phyloP scores from a whole-genome alignment of 2,888 invertebrate genomes.

The Dinocampus coccinellae region DNA sequence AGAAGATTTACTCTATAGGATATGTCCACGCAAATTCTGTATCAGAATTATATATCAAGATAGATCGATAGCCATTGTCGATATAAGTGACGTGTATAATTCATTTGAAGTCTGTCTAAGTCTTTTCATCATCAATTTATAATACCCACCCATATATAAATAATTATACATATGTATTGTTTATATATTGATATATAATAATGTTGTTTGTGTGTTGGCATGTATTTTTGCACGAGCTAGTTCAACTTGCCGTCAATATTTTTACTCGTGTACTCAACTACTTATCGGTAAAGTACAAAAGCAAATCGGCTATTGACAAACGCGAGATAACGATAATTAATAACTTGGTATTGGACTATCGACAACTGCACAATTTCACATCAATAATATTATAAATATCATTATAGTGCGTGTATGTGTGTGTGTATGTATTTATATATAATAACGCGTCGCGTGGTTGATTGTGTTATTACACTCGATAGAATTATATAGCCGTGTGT shows the following conservation, averaged over 20 bases:
- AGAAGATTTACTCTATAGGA: slow-evolving; percentile 4
- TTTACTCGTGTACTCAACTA: neutral
- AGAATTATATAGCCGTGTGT: neutral
- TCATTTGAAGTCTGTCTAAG: slow-evolving; percentile 21
- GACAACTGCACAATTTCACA: slow-evolving; percentile 40
- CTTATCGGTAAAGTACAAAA: slow-evolving; percentile 35
- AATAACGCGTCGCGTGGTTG: neutral
- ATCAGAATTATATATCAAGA: slow-evolving; percentile 19
- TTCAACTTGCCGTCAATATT: neutral
- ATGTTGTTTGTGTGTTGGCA: neutral
- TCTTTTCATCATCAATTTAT: slow-evolving; percentile 22
- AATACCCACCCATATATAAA: neutral
- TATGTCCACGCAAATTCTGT: slow-evolving; percentile 3
- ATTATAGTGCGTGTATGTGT: neutral
- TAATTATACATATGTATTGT: neutral
- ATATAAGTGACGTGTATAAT: slow-evolving; percentile 22
- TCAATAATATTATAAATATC: neutral
- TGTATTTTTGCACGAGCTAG: neutral
- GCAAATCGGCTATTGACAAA: slow-evolving; percentile 31
- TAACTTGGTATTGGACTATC: slow-evolving; percentile 56
- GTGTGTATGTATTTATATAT: neutral
- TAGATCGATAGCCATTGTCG: slow-evolving; percentile 14
- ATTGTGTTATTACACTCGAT: neutral
- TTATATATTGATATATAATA: neutral
- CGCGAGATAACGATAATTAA: slow-evolving; percentile 59